phyloP scores from a whole-genome alignment of 2,113 vertebrate species.

The Pygoscelis antarcticus region DNA sequence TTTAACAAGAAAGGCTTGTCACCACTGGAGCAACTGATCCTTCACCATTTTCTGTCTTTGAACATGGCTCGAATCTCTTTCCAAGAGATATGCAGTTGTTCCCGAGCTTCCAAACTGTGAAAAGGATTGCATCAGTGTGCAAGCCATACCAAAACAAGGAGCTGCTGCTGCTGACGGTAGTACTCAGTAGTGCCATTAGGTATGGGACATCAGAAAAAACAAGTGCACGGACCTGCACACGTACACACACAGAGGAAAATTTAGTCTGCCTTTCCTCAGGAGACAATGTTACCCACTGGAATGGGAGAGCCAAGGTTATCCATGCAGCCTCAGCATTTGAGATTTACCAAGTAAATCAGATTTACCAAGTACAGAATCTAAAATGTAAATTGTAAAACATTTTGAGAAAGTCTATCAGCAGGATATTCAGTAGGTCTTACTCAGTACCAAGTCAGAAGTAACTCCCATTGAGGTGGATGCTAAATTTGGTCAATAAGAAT shows the following conservation, averaged over 20 bases:
- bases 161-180: background rate
- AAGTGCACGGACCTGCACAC: background rate
- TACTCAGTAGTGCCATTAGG: background rate
- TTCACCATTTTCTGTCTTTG: background rate
- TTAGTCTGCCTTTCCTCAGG: background rate
- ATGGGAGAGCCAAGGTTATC: background rate
- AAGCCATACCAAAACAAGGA: background rate
- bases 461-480: background rate
- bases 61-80: background rate
- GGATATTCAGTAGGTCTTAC: background rate
- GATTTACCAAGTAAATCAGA: background rate
- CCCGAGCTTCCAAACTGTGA: fast-evolving
- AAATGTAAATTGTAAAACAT: background rate
- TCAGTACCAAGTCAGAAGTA: constrained; percentile 13
- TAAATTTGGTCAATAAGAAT: constrained; percentile 4
- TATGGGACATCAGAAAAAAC: background rate
- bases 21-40: background rate
- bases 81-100: background rate
- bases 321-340: background rate
- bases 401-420: background rate
- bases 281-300: background rate
- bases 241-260: background rate
- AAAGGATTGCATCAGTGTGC: fast-evolving
- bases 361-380: background rate
- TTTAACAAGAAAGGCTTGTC: background rate